Evolutionary conservation across 2,113 vertebrate genomes (phyloP).

Genomic region (Orycteropus afer): DNA sequence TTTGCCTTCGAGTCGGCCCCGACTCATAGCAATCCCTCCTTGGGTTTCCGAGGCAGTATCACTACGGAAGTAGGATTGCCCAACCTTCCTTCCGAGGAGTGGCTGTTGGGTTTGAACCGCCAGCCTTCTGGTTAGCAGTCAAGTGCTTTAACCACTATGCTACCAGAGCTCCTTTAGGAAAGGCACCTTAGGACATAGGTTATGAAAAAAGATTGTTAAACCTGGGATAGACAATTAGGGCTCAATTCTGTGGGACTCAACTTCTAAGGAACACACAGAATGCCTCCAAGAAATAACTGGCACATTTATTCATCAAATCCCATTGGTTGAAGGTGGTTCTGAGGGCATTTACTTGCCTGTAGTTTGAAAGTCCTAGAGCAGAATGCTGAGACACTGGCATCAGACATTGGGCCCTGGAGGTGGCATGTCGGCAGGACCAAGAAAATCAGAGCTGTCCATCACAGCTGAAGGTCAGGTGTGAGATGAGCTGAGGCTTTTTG

Average conservation of each 20-base stretch:
- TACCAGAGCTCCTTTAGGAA: no score
- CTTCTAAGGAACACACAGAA: not conserved
- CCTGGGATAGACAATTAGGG: not conserved
- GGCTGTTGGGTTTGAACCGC: no score
- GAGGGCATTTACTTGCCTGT: not conserved
- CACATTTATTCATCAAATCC: not conserved
- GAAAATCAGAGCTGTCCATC: not conserved
- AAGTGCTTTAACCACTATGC: no score
- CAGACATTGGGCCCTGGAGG: not conserved
- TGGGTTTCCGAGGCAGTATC: no score
- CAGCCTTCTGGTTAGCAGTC: no score
- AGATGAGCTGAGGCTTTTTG: not conserved
- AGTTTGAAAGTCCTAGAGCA: not conserved
- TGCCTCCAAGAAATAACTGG: not conserved
- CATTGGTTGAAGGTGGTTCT: not conserved
- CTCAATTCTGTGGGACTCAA: not conserved
- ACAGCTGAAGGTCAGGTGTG: not conserved
- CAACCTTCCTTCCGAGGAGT: no score
- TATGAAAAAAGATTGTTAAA: not conserved
- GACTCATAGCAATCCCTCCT: no score
- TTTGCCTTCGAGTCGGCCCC: no score
- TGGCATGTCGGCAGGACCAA: not conserved
- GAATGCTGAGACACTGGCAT: not conserved
- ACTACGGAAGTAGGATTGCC: no score
- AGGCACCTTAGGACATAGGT: not conserved